Conservation (phyloP, 2,888 invertebrate species). For the Pyrrhosoma nymphula region DNA sequence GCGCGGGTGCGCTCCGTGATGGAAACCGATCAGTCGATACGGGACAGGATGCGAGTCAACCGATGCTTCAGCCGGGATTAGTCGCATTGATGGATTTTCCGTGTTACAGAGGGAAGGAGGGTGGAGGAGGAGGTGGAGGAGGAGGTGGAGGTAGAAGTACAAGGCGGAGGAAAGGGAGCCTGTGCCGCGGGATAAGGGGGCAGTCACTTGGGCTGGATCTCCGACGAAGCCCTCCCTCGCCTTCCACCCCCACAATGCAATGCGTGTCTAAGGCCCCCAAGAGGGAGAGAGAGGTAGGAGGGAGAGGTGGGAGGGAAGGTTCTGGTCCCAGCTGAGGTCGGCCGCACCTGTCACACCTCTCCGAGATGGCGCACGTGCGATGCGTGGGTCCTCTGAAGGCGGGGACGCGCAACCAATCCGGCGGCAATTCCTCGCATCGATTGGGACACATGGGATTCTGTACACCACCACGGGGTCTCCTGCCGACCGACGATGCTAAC, state of each 20-base stretch:
- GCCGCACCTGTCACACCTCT: slow-evolving; percentile 30
- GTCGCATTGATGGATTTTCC: not conserved
- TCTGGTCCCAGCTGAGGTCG: not conserved
- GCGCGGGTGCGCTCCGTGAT: not conserved
- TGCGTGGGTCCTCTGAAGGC: not conserved
- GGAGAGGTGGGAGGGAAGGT: not conserved
- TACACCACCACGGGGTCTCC: not conserved
- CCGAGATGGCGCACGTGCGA: not conserved
- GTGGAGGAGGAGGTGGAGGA: not conserved
- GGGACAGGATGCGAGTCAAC: slow-evolving; percentile 7
- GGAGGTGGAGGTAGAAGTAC: too few relatives aligned
- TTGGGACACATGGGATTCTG: slow-evolving; percentile 5
- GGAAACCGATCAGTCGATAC: slow-evolving; percentile 16
- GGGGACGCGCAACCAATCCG: not conserved
- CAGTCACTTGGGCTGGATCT: not conserved
- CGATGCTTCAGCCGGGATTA: not conserved
- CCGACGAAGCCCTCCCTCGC: not conserved
- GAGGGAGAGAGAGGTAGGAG: not conserved
- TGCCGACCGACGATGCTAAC: not conserved
- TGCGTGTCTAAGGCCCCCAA: not conserved
- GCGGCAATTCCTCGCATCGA: not conserved
- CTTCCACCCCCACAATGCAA: not conserved
- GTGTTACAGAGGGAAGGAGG: not conserved
- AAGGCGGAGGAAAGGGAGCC: not conserved
- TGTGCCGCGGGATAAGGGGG: not conserved